Evolutionary conservation across 2,888 invertebrate species (phyloP).

Genomic region (Hyppa rectilinea): DNA sequence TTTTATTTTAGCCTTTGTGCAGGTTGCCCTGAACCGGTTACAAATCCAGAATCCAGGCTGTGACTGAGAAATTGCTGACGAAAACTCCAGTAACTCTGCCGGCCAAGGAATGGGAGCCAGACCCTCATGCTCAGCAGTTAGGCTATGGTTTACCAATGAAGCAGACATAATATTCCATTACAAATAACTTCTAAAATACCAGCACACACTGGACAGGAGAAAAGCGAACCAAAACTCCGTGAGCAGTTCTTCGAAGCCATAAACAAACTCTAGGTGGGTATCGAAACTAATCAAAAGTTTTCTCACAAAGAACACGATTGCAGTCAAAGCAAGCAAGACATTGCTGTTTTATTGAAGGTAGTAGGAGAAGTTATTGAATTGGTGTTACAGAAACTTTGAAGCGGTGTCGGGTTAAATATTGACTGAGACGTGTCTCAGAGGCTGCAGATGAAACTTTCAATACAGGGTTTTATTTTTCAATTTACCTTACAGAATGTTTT

Average conservation of each 20-base stretch:
- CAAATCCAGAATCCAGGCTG: background rate
- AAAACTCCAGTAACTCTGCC: background rate
- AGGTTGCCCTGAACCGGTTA: background rate
- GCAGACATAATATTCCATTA: background rate
- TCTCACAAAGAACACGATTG: constrained; percentile 78
- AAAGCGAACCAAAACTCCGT: constrained; percentile 13
- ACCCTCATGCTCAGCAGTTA: background rate
- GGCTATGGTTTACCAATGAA: no score
- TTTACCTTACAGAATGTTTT: constrained; percentile 42
- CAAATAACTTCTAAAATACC: background rate
- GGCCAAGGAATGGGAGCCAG: background rate
- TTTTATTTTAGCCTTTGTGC: background rate
- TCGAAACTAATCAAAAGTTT: constrained; percentile 85
- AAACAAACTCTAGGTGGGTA: constrained; percentile 70
- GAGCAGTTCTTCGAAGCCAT: constrained; percentile 31
- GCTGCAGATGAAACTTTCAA: constrained; percentile 61
- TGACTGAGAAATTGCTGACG: background rate
- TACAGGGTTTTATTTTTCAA: constrained; percentile 55
- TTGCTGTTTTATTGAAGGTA: constrained; percentile 81
- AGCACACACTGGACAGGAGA: constrained; percentile 3
- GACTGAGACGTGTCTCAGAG: constrained; percentile 65
- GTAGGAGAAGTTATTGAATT: constrained; percentile 78
- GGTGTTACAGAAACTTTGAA: constrained; percentile 77
- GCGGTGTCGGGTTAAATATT: constrained; percentile 76
- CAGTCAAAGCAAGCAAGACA: constrained; percentile 77